A percentile compares a stretch with the other conserved stretches of the same genome.
Evolutionary conservation across 2,888 invertebrate species (phyloP).

Genomic region (Steinernema carpocapsae): DNA sequence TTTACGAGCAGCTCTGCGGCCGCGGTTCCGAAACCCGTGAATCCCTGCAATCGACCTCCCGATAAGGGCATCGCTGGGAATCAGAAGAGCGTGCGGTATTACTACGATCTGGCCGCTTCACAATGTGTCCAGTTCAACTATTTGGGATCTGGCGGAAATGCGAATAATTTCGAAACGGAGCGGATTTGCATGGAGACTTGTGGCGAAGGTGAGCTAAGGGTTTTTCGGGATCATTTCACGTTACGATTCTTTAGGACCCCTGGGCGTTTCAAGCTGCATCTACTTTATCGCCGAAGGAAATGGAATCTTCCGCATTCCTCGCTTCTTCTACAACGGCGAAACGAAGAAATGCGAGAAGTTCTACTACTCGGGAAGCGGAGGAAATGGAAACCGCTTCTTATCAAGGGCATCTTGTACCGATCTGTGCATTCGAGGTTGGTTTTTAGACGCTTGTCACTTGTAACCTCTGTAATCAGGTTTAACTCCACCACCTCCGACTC

Average conservation of each 20-base stretch:
- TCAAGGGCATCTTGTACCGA: slow-evolving; percentile 54
- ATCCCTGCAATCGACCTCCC: slow-evolving; percentile 48
- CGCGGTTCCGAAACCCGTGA: slow-evolving; percentile 23
- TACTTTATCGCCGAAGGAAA: slow-evolving; percentile 42
- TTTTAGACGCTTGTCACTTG: no score
- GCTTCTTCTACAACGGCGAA: slow-evolving; percentile 54
- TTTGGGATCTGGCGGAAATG: slow-evolving; percentile 57
- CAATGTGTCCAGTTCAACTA: slow-evolving; percentile 57
- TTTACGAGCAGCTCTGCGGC: slow-evolving; percentile 30
- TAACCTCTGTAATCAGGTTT: neutral
- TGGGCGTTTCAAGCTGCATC: slow-evolving; percentile 15
- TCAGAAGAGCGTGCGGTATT: slow-evolving; percentile 46
- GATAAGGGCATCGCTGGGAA: slow-evolving; percentile 48
- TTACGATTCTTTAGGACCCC: slow-evolving; percentile 31
- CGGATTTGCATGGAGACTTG: slow-evolving; percentile 51
- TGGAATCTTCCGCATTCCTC: slow-evolving; percentile 52
- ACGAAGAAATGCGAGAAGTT: slow-evolving; percentile 55
- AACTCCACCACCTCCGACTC: slow-evolving; percentile 2
- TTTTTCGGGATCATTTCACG: no score
- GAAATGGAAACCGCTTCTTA: slow-evolving; percentile 61
- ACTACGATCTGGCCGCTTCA: slow-evolving; percentile 48
- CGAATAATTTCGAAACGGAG: slow-evolving; percentile 55
- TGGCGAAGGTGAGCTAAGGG: slow-evolving; percentile 45
- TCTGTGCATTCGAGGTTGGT: slow-evolving; percentile 41
- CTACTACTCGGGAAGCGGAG: slow-evolving; percentile 56